Evolutionary conservation across 2,113 vertebrate species (phyloP).

Genomic region (Entelurus aequoreus): DNA sequence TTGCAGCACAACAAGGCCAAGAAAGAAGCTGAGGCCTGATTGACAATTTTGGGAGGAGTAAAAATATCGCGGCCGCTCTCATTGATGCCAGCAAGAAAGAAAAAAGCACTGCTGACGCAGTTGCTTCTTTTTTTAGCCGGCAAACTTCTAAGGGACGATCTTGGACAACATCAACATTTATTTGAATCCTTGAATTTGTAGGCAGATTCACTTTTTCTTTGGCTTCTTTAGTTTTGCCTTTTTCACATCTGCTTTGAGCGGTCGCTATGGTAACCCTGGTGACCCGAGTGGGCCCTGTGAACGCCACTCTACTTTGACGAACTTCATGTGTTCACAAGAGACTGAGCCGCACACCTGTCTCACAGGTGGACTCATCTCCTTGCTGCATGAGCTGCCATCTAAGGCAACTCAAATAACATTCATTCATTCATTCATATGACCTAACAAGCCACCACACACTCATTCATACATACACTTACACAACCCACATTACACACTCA

Average conservation of each 20-base stretch:
- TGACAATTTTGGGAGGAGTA: neutral
- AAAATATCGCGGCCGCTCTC: neutral
- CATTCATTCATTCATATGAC: too few species aligned
- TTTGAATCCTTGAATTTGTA: neutral
- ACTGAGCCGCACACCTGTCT: too few species aligned
- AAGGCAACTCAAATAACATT: too few species aligned
- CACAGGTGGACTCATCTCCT: too few species aligned
- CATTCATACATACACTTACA: too few species aligned
- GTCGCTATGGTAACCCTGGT: neutral
- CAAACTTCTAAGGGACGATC: neutral
- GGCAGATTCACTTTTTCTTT: neutral
- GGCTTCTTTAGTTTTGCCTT: neutral
- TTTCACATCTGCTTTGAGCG: neutral
- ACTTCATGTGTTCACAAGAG: too few species aligned
- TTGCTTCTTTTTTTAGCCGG: slow-evolving; percentile 2
- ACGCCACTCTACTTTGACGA: too few species aligned
- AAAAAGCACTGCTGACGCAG: slow-evolving; percentile 5
- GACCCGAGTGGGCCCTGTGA: neutral
- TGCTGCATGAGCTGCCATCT: too few species aligned
- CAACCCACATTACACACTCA: too few species aligned
- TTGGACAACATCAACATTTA: neutral
- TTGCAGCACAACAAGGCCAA: neutral
- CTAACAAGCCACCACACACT: too few species aligned
- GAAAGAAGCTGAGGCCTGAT: neutral
- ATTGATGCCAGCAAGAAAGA: neutral